Evolutionary conservation across 1,140 invertebrate genomes (phyloP), one percentile per base, ranked within the genome.

Genomic region (Drosophila willistoni): DNA sequence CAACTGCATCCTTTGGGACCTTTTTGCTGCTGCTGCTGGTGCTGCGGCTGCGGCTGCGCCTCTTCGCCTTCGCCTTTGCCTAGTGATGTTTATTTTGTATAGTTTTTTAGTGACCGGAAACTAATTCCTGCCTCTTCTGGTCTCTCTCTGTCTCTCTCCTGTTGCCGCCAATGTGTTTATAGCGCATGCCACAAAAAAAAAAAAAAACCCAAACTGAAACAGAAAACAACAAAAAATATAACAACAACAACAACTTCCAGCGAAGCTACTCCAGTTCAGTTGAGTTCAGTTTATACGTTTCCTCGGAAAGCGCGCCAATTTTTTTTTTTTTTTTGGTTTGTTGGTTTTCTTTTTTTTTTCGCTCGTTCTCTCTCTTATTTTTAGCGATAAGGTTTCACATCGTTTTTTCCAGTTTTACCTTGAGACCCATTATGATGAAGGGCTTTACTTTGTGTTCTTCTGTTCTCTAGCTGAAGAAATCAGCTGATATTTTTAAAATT

Each of bases 81-180:
- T 55, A 12, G 73, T 68, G 42, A 41, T 70, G 57, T 68, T 69
- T 82, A 83, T 90, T 79, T 89, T 90, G 89, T 89, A 84, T 90
- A 87, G 83, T 90, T 87, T 90, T 87, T 83, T 90, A 90, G 78
- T 84, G 73, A 90, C 89, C 89, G 89, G 89, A 90, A 90, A 90
- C 89, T 91, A 89, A 91, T 90, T 84, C 89, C 81, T 79, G 83
- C 81, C 61, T 59, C 71, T 71, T 63, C 59, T 36, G 29, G 34
- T 36, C 36, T 39, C 12, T 1, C 29, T 29, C 7, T 36, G 3
- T 29, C 61, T 65, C 65, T 65, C 64, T 75, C 36, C 68, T 51
- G 33, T 57, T 64, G 14, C 25, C 51, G 34, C n/a, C 56, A 34
- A 19, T 51, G 51, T 78, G 68, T 61, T 57, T 70, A 67, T 66